Evolutionary conservation across 2,113 vertebrate genomes (phyloP).

Genomic region (Anguilla rostrata): DNA sequence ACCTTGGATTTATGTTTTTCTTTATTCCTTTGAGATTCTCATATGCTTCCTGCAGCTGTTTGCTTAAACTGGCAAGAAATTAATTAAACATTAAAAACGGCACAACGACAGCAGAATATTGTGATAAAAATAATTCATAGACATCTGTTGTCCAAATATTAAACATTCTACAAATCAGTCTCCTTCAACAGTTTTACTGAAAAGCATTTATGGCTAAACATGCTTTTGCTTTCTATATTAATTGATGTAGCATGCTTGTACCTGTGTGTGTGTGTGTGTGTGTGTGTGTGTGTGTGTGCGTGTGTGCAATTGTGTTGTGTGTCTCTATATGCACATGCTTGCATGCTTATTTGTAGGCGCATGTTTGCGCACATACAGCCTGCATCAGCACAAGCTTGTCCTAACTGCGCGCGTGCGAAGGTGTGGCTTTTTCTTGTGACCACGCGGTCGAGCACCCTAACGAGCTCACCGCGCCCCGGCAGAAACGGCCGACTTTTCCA

Average conservation of each 20-base stretch:
- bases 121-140: conserved; percentile 1
- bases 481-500: background rate
- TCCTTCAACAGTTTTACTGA: background rate
- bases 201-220: background rate
- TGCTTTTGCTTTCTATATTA: background rate
- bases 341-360: no score
- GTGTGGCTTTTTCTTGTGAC: no score
- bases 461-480: background rate
- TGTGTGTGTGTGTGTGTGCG: background rate
- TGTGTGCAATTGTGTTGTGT: no score
- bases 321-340: no score
- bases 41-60: background rate
- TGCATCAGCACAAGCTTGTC: no score
- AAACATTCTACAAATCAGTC: background rate
- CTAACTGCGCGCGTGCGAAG: no score
- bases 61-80: background rate
- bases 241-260: background rate
- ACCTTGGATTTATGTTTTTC: background rate
- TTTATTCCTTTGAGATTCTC: background rate
- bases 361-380: no score
- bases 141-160: background rate
- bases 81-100: background rate
- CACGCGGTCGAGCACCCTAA: background rate
- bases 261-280: background rate
- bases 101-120: background rate